These are phyloP conservation scores for Heliconius ismenius DNA, from an alignment of 2,888 invertebrate species.

Conservation along the genomic window DNA sequence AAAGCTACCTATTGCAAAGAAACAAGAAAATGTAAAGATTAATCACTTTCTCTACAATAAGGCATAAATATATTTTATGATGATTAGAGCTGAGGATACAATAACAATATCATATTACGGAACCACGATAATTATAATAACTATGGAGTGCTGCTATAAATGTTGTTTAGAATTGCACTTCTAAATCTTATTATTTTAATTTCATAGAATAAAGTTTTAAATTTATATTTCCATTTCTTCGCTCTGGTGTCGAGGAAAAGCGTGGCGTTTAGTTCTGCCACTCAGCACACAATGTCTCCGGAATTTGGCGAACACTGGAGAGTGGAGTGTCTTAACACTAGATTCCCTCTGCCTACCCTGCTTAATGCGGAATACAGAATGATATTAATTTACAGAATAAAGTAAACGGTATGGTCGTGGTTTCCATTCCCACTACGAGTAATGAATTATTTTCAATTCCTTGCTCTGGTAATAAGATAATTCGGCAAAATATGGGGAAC, in stretches of 20 bases:
- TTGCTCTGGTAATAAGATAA: neutral
- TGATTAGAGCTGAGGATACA: neutral
- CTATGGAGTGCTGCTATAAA: neutral
- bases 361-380: too few species aligned
- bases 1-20: neutral
- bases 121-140: neutral
- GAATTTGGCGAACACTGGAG: too few species aligned
- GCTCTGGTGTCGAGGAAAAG: too few species aligned
- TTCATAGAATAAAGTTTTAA: neutral
- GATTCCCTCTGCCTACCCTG: too few species aligned
- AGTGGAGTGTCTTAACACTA: too few species aligned
- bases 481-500: neutral
- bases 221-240: too few species aligned
- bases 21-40: neutral
- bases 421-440: neutral
- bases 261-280: too few species aligned
- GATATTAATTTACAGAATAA: neutral
- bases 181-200: neutral
- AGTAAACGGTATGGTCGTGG: neutral
- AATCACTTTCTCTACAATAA: conserved; percentile 12
- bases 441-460: neutral
- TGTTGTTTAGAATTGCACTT: neutral
- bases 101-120: neutral
- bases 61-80: neutral
- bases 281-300: too few species aligned